Evolutionary conservation across 2,888 invertebrate genomes (phyloP).

Genomic region (Adineta ricciae): DNA sequence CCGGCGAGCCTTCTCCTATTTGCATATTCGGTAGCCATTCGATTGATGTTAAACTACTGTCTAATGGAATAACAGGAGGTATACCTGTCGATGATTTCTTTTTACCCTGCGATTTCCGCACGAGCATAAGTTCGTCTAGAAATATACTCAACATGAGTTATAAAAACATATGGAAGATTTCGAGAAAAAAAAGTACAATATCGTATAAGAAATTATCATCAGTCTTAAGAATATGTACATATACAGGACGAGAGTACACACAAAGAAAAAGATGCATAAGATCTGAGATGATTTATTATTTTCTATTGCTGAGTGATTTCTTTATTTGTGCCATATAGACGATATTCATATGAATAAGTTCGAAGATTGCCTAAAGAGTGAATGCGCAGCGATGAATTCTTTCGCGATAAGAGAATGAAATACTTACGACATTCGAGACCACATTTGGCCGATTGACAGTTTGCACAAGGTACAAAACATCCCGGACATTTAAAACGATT

Average conservation of each 20-base stretch:
- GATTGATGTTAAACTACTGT: constrained; percentile 53
- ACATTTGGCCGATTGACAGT: constrained; percentile 4
- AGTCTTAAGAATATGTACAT: neutral
- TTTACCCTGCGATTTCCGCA: constrained; percentile 8
- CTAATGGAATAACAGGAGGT: constrained; percentile 38
- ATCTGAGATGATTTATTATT: neutral
- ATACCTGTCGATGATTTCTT: neutral
- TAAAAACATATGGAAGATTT: neutral
- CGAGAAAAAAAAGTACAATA: neutral
- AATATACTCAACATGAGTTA: neutral
- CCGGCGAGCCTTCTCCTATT: neutral
- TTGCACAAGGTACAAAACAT: neutral
- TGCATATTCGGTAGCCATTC: constrained; percentile 53
- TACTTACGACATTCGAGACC: neutral
- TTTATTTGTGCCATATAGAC: constrained; percentile 10
- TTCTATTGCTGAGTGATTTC: neutral
- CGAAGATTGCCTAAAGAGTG: neutral
- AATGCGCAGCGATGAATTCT: too few relatives aligned
- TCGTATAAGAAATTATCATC: neutral
- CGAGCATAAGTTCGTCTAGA: neutral
- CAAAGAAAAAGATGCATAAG: neutral
- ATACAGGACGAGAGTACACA: neutral
- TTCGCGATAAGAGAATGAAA: neutral
- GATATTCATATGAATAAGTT: constrained; percentile 14
- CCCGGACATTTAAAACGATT: neutral